These are phyloP conservation scores for Drosophila lacteicornis DNA, from an alignment of 1,140 invertebrate genomes.

Conservation along the genomic window DNA sequence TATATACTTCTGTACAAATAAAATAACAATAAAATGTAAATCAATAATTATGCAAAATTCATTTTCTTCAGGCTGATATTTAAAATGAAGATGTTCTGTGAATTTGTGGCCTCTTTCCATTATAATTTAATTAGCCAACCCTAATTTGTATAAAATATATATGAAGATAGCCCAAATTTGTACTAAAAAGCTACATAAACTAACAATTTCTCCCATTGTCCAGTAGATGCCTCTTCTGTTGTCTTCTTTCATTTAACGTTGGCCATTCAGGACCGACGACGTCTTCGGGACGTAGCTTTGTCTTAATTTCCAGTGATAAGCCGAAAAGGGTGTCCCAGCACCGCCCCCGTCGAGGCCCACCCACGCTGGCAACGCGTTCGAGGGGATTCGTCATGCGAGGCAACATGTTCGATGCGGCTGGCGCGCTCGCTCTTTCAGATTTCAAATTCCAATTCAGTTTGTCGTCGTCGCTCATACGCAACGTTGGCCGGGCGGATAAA, in stretches of 20 bases:
- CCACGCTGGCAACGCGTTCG: constrained; percentile 29
- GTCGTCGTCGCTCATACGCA: constrained; percentile 77
- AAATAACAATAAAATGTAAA: no score
- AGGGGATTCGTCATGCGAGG: constrained; percentile 21
- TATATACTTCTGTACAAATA: no score
- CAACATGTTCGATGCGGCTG: constrained; percentile 52
- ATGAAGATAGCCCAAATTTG: background rate
- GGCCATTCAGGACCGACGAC: constrained; percentile 14
- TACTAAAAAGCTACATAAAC: background rate
- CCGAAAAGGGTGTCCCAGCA: constrained; percentile 17
- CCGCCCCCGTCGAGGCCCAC: constrained; percentile 1
- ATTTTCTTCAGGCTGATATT: rapidly evolving
- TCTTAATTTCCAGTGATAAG: constrained; percentile 80
- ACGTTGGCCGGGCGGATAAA: constrained; percentile 55
- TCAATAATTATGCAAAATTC: no score
- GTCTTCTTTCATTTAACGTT: constrained; percentile 60
- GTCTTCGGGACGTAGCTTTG: constrained; percentile 46
- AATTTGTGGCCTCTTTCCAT: no score
- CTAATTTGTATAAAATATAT: no score
- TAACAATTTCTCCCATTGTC: background rate
- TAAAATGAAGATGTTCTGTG: background rate
- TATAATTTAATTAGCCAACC: no score
- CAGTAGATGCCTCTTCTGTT: constrained; percentile 29
- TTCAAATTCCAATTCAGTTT: constrained; percentile 56
- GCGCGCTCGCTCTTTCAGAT: constrained; percentile 20